A percentile compares a stretch with the other conserved stretches of the same genome.
phyloP scores from a whole-genome alignment of 1,140 invertebrate species.

The Dysdera silvatica region DNA sequence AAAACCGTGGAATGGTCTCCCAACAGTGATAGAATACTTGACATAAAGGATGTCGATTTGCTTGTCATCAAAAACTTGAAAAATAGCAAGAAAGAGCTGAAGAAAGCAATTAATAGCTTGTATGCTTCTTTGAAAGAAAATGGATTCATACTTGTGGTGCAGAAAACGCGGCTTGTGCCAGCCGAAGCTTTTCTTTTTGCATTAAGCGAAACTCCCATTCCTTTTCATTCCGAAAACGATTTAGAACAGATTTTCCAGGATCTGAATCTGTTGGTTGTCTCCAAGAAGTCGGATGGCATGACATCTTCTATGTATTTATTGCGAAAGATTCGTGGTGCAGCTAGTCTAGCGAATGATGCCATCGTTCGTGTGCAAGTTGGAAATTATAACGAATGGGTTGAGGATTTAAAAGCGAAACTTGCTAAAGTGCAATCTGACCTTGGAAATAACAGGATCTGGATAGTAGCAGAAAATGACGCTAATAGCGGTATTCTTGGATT shows the following conservation, averaged over 20 bases:
- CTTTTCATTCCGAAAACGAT: background rate
- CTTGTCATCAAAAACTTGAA: conserved; percentile 40
- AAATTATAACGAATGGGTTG: conserved; percentile 62
- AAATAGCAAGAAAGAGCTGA: conserved; percentile 41
- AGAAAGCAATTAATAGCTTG: conserved; percentile 37
- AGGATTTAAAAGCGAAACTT: conserved; percentile 46
- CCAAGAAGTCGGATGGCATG: conserved; percentile 38
- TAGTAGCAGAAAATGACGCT: conserved; percentile 52
- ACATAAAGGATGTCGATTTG: conserved; percentile 38
- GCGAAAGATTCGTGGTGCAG: conserved; percentile 31
- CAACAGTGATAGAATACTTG: conserved; percentile 28
- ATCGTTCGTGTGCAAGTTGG: conserved; percentile 43
- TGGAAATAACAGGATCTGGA: conserved; percentile 52
- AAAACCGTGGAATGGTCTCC: conserved; percentile 39
- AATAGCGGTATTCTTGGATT: conserved; percentile 73
- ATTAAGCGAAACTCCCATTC: conserved; percentile 28
- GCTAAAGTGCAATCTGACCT: conserved; percentile 47
- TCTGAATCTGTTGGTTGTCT: conserved; percentile 32
- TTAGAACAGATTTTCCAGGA: conserved; percentile 28
- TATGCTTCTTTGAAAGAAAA: conserved; percentile 54
- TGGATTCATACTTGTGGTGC: conserved; percentile 70
- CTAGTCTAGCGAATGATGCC: too few species aligned
- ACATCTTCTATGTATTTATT: conserved; percentile 41
- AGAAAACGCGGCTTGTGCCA: conserved; percentile 51
- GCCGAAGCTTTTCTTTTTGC: conserved; percentile 35